These are phyloP conservation scores for Thermophis baileyi DNA, from an alignment of 2,113 vertebrate species.

Conservation along the genomic window DNA sequence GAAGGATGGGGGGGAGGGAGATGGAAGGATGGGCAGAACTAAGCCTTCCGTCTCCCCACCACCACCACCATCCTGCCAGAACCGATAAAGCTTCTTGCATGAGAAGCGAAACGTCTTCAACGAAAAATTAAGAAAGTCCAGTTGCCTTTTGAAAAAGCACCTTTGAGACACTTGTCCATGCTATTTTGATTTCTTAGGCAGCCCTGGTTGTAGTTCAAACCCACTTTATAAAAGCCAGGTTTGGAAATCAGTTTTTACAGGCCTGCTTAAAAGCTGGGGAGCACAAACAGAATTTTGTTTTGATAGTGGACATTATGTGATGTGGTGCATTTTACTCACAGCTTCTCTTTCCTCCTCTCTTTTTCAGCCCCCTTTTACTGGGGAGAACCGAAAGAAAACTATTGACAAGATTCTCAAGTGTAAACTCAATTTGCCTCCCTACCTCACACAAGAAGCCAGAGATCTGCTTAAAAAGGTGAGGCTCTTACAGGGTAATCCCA, in stretches of 20 bases:
- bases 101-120: not conserved
- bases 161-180: not conserved
- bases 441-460: constrained; percentile 99
- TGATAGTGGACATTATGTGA: not conserved
- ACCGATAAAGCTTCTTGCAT: not conserved
- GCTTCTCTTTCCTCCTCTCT: not conserved
- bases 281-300: not conserved
- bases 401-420: constrained; percentile 99
- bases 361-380: constrained; percentile 87
- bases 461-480: constrained; percentile 96
- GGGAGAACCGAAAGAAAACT: constrained; percentile 97
- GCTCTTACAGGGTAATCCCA: not conserved
- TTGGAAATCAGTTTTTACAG: not conserved
- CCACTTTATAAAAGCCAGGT: not conserved
- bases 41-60: not conserved
- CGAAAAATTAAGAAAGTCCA: not conserved
- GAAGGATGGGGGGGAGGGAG: not conserved
- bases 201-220: not conserved
- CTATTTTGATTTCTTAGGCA: not conserved
- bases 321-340: not conserved
- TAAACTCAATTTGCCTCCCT: constrained; percentile 98
- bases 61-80: not conserved
- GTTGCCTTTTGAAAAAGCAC: not conserved
- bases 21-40: not conserved
- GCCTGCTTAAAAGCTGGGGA: not conserved